phyloP scores from a whole-genome alignment of 2,888 invertebrate species.

The Alloscopus bannaensis region DNA sequence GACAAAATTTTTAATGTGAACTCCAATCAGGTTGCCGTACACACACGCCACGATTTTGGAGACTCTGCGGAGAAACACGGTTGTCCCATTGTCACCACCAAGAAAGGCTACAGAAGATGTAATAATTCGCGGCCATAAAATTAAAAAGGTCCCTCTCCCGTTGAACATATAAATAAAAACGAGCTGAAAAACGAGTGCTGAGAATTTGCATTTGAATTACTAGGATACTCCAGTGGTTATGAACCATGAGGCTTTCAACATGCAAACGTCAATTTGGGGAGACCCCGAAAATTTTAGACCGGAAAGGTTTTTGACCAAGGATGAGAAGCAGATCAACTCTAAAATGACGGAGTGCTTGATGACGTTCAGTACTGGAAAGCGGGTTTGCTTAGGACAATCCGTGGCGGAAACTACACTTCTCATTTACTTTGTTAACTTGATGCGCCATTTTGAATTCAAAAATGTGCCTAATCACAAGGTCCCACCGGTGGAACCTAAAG shows the following conservation, averaged over 20 bases:
- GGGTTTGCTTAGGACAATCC: constrained; percentile 81
- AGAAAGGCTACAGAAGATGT: constrained; percentile 33
- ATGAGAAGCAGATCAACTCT: constrained; percentile 19
- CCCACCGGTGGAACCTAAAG: constrained; percentile 77
- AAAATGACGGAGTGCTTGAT: constrained; percentile 28
- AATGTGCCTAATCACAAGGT: constrained; percentile 76
- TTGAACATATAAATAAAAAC: too few species aligned
- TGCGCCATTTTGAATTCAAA: constrained; percentile 79
- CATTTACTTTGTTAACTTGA: constrained; percentile 79
- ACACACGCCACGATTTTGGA: constrained; percentile 47
- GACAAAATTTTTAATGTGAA: too few species aligned
- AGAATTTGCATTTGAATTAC: neutral
- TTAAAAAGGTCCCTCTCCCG: too few species aligned
- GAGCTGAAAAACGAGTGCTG: too few species aligned
- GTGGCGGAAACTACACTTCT: constrained; percentile 80
- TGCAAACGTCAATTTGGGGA: constrained; percentile 69
- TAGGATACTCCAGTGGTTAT: too few species aligned
- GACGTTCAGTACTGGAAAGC: constrained; percentile 80
- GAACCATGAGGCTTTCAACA: too few species aligned
- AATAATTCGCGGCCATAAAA: constrained; percentile 31
- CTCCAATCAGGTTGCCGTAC: constrained; percentile 60
- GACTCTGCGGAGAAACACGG: constrained; percentile 24
- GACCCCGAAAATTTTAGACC: constrained; percentile 68
- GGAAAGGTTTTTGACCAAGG: constrained; percentile 67
- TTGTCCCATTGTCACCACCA: constrained; percentile 36